Percentiles rank a stretch among this genome's conserved stretches.
Evolutionary conservation across 2,888 invertebrate species (phyloP).

Genomic region (Leptothorax acervorum): DNA sequence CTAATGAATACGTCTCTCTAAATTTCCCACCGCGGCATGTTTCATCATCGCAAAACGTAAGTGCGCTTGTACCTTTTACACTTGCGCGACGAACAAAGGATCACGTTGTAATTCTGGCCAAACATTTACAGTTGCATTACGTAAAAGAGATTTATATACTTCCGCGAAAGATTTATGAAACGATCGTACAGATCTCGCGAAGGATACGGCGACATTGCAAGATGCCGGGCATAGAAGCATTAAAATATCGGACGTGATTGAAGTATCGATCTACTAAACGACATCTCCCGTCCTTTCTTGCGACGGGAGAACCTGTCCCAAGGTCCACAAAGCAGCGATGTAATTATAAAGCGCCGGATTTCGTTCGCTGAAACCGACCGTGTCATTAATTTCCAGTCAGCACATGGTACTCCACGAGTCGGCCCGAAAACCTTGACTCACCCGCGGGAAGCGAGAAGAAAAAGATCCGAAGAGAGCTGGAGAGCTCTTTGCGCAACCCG

Average conservation of each 20-base stretch:
- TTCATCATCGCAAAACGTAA: background rate
- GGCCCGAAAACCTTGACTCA: slow-evolving; percentile 51
- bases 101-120: background rate
- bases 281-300: background rate
- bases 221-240: background rate
- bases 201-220: background rate
- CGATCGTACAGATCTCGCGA: background rate
- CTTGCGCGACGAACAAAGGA: background rate
- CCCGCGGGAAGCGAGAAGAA: background rate
- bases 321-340: background rate
- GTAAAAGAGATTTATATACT: slow-evolving; percentile 8
- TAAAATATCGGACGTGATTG: slow-evolving; percentile 2
- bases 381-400: slow-evolving; percentile 41
- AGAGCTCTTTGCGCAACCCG: slow-evolving; percentile 33
- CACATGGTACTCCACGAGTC: background rate
- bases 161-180: background rate
- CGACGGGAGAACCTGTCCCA: background rate
- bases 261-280: background rate
- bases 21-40: slow-evolving; percentile 19
- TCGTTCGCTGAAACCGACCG: slow-evolving; percentile 14
- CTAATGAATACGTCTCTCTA: slow-evolving; percentile 10
- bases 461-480: background rate
- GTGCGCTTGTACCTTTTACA: background rate
- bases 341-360: slow-evolving; percentile 36
- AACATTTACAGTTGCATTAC: background rate